Evolutionary conservation across 2,888 invertebrate species (phyloP).

Genomic region (Platypus cylindrus): DNA sequence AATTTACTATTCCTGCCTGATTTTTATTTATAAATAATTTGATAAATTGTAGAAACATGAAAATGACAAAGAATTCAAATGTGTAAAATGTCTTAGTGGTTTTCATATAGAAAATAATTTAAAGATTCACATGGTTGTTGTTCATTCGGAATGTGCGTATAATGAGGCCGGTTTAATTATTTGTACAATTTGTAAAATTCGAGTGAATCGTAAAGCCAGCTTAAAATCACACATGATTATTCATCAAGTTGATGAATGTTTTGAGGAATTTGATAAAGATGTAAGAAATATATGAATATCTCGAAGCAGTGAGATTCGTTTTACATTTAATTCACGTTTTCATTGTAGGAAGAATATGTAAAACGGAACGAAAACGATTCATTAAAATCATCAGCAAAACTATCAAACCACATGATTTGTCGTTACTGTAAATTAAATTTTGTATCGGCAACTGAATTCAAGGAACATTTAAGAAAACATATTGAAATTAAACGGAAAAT

Average conservation of each 20-base stretch:
- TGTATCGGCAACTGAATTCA: constrained; percentile 34
- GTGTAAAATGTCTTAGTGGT: constrained; percentile 27
- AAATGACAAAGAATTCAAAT: constrained; percentile 29
- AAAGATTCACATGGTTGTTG: constrained; percentile 28
- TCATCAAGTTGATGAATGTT: constrained; percentile 32
- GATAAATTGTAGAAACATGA: constrained; percentile 28
- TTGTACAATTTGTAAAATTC: constrained; percentile 32
- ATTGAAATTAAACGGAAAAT: constrained; percentile 36
- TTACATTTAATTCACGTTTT: not conserved
- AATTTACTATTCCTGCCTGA: not conserved
- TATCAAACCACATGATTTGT: constrained; percentile 35
- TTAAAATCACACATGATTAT: constrained; percentile 32
- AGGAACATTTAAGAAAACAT: constrained; percentile 41
- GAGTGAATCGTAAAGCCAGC: constrained; percentile 31
- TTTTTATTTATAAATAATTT: too few relatives aligned
- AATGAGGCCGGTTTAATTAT: too few relatives aligned
- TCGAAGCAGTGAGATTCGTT: constrained; percentile 4
- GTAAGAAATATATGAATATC: constrained; percentile 18
- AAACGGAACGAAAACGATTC: constrained; percentile 30
- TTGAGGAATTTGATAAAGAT: constrained; percentile 30
- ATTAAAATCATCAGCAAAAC: too few relatives aligned
- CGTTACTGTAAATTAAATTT: constrained; percentile 44
- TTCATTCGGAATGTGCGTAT: constrained; percentile 24
- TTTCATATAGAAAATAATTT: constrained; percentile 32
- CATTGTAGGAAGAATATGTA: constrained; percentile 37